Evolutionary conservation across 1,140 invertebrate genomes (phyloP).

Genomic region (Nasonia longicornis): DNA sequence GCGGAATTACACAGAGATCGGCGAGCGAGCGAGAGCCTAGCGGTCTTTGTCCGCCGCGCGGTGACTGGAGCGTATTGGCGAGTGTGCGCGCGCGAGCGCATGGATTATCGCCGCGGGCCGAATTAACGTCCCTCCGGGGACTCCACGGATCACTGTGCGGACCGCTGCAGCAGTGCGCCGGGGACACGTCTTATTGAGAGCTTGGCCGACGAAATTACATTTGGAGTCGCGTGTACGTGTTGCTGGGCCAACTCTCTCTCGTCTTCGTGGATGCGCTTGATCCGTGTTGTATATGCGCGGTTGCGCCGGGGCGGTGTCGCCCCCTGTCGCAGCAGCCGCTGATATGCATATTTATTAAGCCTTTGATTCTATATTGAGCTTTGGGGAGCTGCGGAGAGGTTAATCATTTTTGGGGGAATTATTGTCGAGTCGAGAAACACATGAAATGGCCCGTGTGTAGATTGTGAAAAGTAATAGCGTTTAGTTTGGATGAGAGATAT

Average conservation of each 20-base stretch:
- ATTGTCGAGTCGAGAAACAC: no score
- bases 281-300: neutral
- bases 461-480: neutral
- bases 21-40: conserved; percentile 7
- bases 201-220: neutral
- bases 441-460: no score
- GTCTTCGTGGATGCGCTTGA: neutral
- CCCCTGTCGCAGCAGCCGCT: neutral
- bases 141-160: neutral
- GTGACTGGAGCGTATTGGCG: neutral
- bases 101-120: conserved; percentile 8
- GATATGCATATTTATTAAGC: conserved; percentile 2
- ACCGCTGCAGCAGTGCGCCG: neutral
- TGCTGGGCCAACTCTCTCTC: no score
- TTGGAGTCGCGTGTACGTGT: neutral
- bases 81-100: neutral
- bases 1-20: conserved; percentile 26
- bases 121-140: neutral
- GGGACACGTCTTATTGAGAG: neutral
- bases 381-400: no score
- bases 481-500: neutral
- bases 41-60: neutral
- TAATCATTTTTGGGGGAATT: no score
- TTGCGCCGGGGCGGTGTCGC: neutral
- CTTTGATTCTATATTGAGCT: neutral